Evolutionary conservation across 2,888 invertebrate species (phyloP), one percentile per base, ranked within the genome.

Genomic region (Acleris laterana): DNA sequence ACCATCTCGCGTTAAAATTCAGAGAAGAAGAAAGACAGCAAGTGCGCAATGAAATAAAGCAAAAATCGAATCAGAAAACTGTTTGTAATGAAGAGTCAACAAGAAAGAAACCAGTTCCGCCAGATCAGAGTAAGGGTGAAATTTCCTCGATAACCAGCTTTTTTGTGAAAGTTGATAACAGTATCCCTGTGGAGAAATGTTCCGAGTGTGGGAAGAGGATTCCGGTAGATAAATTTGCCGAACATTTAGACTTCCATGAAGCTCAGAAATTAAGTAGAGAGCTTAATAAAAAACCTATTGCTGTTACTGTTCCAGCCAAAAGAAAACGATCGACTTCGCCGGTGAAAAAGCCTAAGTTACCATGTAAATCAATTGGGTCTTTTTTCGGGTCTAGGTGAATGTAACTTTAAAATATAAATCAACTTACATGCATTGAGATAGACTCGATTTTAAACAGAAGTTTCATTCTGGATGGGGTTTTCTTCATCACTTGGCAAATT

Each of bases 221-320:
- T 61, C 82, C 93, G 13, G 72, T 93, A 4, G 93, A 94, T 69
- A 95, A 95, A 68, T 92, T 96, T 74, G 82, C 93, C 1, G 96
- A 97, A 78, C 98, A 98, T 87, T 85, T 94, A 75, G 98, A 98
- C 89, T 98, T 95, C 82, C 98, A 98, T 84, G 94, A 96, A 75
- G 98, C 98, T 5, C 94, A 95, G 78, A 95, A 95, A 77, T 83
- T 98, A 60, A 97, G 95, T 74, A 89, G 93, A 73, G 94, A 95
- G 84, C 80, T 96, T 7, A 96, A 96, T 78, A 88, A 80, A 48
- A 89, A 84, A 74, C 68, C 76, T 0, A 70, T 68, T 53, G 64
- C 74, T 16, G 63, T 67, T 55, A 55, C 74, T 16, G 62, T 71
- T 38, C 76, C 74, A 72, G 77, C 76, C 0, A 93, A 93, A 72